Base-by-base conservation (phyloP, 2,888 invertebrate genomes). In the Acheta domesticus region DNA sequence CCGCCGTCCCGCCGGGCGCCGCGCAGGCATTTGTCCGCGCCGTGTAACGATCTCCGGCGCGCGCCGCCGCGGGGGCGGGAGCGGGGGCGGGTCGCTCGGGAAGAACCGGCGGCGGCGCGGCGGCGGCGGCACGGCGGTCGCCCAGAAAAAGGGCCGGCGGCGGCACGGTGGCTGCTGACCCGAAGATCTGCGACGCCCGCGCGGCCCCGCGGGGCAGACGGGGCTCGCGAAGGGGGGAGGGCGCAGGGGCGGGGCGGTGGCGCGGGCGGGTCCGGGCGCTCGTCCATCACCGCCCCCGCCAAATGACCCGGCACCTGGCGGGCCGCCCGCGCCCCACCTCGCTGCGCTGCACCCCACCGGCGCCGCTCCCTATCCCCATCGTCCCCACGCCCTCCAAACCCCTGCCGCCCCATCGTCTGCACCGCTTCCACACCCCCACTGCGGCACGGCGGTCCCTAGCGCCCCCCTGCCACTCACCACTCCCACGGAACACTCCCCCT, bases 211-310 rank as follows among this genome's bases (percentile, higher is more conserved):
- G 14, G 14, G 62, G 62, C 62, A 36, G 62, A 62, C 62, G 62
- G 14, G 12, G 11, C 62, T 62, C 62, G n/a, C 5, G 62, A 3
- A 11, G 11, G 16, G 3, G 14, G 12, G 11, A n/a, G 62, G 16
- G 62, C n/a, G 62, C 8, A 62, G n/a, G 62, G 62, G 14, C 5
- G 62, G 16, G 62, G n/a, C 16, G 62, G 62, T 62, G 62, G n/a
- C 62, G 62, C 16, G n/a, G 62, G 62, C 14, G 62, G 62, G 62
- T 14, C 62, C 16, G 62, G 62, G n/a, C 14, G 16, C 62, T 62
- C 62, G 62, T 62, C 62, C 62, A 62, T 62, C 62, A 62, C 62
- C 62, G 62, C 62, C 62, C 62, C 62, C 62, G 62, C 16, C 62
- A 62, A 62, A 62, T 62, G 62, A 62, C 62, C 62, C 62, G 16